Base-by-base conservation (phyloP, 2,113 vertebrate genomes). In the Neoarius graeffei region DNA sequence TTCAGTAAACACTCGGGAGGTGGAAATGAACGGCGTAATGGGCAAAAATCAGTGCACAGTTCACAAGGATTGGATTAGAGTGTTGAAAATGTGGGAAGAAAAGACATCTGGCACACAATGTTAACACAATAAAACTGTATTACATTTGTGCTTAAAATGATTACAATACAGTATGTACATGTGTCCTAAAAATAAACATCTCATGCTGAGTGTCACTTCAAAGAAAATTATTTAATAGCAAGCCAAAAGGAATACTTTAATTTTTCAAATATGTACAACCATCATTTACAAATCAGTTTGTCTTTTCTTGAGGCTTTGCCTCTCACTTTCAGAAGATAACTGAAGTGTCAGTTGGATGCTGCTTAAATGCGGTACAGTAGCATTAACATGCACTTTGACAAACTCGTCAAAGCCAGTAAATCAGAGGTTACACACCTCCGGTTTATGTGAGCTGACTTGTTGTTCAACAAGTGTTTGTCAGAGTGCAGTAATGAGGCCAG, bases 121-220 rank as follows among this genome's bases (percentile, higher is more conserved):
- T 95, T 97, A 97, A 99, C 97, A 98, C 98, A 98, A 97, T 98
- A 98, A 98, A 99, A 98, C 97, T 99, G 97, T 99, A 99, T 99
- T 98, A 97, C 97, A 97, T 98, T 99, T 99, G 98, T 98, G 97
- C 96, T 97, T 98, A 96, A 96, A 96, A 97, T 94, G 97, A 97
- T 97, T 97, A 97, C 97, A 97, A 95, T 98, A 97, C 97, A 95
- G 94, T 99, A 98, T 99, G 93, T 99, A 99, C 98, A 99, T 95
- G 95, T 92, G 96, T 97, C 96, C 97, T 94, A 96, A 98, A 96
- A 99, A 98, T 97, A 97, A 98, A 97, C 96, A 97, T 98, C 96
- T 99, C 98, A 99, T 98, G 97, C 97, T 96, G 94, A 95, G 94
- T 96, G 96, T 97, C 95, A 97, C 96, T 95, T 95, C 95, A 95